Evolutionary conservation across 2,113 vertebrate species (phyloP).

Genomic region (Microtus oregoni): DNA sequence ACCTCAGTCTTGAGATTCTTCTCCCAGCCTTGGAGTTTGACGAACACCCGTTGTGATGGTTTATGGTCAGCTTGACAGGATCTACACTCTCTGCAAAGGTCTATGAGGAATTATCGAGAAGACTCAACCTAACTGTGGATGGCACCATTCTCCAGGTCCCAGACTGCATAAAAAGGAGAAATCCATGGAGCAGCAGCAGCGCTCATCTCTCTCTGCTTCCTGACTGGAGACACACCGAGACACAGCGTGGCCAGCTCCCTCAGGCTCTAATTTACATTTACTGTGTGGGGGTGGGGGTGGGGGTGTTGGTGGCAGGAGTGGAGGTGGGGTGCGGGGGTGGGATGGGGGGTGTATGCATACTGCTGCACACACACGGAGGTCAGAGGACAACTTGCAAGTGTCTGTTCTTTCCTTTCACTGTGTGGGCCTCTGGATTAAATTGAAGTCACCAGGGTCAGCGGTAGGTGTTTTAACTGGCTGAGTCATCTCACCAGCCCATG

Average conservation of each 20-base stretch:
- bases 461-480: neutral
- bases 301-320: neutral
- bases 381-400: neutral
- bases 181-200: too few relatives aligned
- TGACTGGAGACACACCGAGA: neutral
- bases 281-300: neutral
- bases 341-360: neutral
- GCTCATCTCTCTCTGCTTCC: neutral
- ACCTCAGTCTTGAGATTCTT: neutral
- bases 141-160: neutral
- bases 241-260: neutral
- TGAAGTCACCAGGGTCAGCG: too few relatives aligned
- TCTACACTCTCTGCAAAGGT: neutral
- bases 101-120: neutral
- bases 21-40: neutral
- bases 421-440: too few relatives aligned
- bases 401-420: neutral
- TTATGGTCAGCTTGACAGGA: neutral
- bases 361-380: neutral
- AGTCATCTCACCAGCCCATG: too few relatives aligned
- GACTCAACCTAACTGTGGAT: neutral
- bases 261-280: neutral
- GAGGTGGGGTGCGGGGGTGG: rapidly evolving
- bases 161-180: neutral
- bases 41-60: neutral